These are phyloP conservation scores for Drosophila vallismaia DNA, from an alignment of 2,888 invertebrate genomes.

Conservation along the genomic window DNA sequence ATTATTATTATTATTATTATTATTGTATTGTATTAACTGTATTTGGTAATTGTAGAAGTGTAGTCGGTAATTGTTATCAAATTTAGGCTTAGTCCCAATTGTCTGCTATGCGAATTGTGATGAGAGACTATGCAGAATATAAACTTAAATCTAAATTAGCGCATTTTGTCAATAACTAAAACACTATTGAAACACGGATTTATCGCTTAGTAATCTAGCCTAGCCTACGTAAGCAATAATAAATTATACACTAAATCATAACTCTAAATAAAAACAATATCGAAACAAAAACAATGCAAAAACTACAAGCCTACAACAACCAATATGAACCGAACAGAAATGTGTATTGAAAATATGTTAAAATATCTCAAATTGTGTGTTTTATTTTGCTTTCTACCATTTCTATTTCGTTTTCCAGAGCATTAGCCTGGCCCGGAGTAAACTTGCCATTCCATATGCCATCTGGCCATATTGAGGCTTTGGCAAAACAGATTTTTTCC, in stretches of 20 bases:
- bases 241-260: conserved; percentile 65
- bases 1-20: conserved; percentile 14
- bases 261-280: conserved; percentile 49
- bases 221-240: conserved; percentile 72
- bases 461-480: conserved; percentile 44
- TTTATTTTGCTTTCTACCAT: conserved; percentile 17
- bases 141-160: conserved; percentile 35
- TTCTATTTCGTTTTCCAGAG: conserved; percentile 2
- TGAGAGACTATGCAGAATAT: conserved; percentile 55
- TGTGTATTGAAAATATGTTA: conserved; percentile 68
- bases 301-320: conserved; percentile 46
- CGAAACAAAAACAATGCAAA: conserved; percentile 33
- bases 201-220: conserved; percentile 65
- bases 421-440: background rate
- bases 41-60: conserved; percentile 20
- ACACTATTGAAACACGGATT: conserved; percentile 38
- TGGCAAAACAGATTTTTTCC: conserved; percentile 56
- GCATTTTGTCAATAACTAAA: conserved; percentile 50
- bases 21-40: conserved; percentile 47
- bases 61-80: conserved; percentile 69
- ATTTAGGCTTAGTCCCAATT: conserved; percentile 58
- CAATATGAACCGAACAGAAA: conserved; percentile 52
- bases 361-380: conserved; percentile 61
- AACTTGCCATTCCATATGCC: conserved; percentile 57
- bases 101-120: conserved; percentile 71